These are phyloP conservation scores for Cotesia congregata DNA, from an alignment of 2,888 invertebrate genomes.

Conservation along the genomic window DNA sequence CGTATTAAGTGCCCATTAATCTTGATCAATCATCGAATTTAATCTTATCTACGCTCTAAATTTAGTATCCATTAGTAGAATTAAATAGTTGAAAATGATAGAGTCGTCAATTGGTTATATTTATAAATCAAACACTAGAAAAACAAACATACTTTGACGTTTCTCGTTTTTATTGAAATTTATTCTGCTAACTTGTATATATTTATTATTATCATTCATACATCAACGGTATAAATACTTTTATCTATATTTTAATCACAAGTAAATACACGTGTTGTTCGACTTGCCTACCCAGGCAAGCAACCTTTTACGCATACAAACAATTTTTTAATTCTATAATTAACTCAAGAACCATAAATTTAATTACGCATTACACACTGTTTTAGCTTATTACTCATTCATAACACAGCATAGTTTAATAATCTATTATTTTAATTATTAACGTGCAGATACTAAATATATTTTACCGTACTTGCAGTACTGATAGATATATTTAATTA, in stretches of 20 bases:
- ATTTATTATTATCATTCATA: not conserved
- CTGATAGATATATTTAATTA: not conserved
- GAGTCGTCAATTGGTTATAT: not conserved
- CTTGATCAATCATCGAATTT: not conserved
- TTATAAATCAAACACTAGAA: not conserved
- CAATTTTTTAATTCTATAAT: not conserved
- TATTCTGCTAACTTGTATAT: too few relatives aligned
- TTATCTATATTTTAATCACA: not conserved
- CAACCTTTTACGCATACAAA: not conserved
- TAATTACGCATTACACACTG: not conserved
- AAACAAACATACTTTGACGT: too few relatives aligned
- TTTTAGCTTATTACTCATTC: not conserved
- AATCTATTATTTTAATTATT: not conserved
- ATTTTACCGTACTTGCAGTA: not conserved
- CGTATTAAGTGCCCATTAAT: not conserved
- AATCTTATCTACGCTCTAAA: not conserved
- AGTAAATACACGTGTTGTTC: not conserved
- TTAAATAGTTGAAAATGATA: not conserved
- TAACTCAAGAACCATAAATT: not conserved
- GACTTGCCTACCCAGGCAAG: not conserved
- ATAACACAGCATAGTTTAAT: not conserved
- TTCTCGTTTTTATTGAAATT: too few relatives aligned
- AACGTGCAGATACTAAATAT: not conserved
- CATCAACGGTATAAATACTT: not conserved
- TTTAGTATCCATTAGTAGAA: not conserved